Evolutionary conservation across 37 sponge, comb jelly and placozoan species (phyloP), one percentile per base, ranked within the genome.

Genomic region (Aplysina aerophoba): DNA sequence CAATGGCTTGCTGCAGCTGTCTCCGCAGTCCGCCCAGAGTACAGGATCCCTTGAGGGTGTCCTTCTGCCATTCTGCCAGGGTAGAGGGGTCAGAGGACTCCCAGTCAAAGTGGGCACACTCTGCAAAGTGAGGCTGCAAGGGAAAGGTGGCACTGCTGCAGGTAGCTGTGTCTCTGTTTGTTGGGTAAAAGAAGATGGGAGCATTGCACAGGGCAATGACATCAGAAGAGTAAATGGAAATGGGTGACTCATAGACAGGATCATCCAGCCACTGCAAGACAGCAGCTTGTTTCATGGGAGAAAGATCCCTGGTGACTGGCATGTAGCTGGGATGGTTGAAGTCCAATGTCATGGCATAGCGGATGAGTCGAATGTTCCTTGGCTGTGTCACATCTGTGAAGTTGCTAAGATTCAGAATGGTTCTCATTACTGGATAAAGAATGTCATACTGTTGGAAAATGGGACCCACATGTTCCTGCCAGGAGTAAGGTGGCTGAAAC

Each of bases 241-340:
- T n/a, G n/a, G n/a, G n/a, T n/a, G n/a, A n/a, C n/a, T n/a, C n/a
- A n/a, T n/a, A n/a, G n/a, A n/a, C n/a, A n/a, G n/a, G n/a, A n/a
- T n/a, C n/a, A n/a, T 81, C 55, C 11, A 88, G 84, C 89, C 89
- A 88, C 22, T 84, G 24, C 54, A 82, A 55, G 38, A 88, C 75
- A 78, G 84, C 75, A 16, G 35, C 20, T 31, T 22, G 30, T 53
- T 84, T 88, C 35, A 34, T 21, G 53, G 78, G 73, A 20, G 88
- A 88, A 28, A 88, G 28, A 79, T 93, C 90, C 56, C 94, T 83
- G 13, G 94, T 85, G 15, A 72, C 79, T 30, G 94, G 94, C 94
- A 93, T 93, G 81, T 90, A 87, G 59, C 79, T 50, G 19, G 94
- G 86, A 61, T 87, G 59, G 35, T 86, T 81, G 30, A 81, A 60